These are phyloP conservation scores for Hipposideros armiger DNA, from an alignment of 2,113 vertebrate species.

Conservation along the genomic window DNA sequence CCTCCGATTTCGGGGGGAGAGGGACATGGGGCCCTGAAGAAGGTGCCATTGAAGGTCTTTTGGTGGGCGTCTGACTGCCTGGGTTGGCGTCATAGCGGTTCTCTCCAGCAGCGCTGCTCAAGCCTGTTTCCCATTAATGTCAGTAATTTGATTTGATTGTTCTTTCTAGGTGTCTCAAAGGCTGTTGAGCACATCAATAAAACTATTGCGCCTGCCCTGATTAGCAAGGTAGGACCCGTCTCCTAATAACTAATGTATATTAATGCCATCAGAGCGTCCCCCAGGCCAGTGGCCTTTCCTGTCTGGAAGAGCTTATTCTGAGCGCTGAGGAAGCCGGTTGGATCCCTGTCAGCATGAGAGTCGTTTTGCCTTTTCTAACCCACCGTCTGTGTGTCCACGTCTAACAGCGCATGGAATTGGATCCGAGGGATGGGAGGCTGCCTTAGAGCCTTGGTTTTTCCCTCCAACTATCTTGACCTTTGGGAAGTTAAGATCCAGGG, in stretches of 20 bases:
- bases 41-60: background rate
- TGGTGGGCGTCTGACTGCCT: constrained; percentile 36
- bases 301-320: constrained; percentile 56
- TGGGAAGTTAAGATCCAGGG: background rate
- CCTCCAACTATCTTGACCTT: background rate
- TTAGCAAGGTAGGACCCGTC: constrained; percentile 97
- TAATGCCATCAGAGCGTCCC: background rate
- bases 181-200: constrained; percentile 99
- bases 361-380: background rate
- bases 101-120: constrained; percentile 87
- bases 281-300: background rate
- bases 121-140: constrained; percentile 85
- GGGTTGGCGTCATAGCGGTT: constrained; percentile 44
- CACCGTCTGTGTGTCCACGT: background rate
- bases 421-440: fast-evolving
- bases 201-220: constrained; percentile 98
- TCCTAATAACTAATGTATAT: constrained; percentile 87
- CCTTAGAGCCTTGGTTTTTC: background rate
- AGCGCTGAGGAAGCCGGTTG: background rate
- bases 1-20: background rate
- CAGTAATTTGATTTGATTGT: constrained; percentile 95
- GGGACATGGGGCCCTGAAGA: constrained; percentile 23
- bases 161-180: constrained; percentile 99
- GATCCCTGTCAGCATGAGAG: constrained; percentile 56
- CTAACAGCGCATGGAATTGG: background rate